Evolutionary conservation across 2,888 invertebrate species (phyloP), one percentile per base, ranked within the genome.

Genomic region (Stramonita haemastoma): DNA sequence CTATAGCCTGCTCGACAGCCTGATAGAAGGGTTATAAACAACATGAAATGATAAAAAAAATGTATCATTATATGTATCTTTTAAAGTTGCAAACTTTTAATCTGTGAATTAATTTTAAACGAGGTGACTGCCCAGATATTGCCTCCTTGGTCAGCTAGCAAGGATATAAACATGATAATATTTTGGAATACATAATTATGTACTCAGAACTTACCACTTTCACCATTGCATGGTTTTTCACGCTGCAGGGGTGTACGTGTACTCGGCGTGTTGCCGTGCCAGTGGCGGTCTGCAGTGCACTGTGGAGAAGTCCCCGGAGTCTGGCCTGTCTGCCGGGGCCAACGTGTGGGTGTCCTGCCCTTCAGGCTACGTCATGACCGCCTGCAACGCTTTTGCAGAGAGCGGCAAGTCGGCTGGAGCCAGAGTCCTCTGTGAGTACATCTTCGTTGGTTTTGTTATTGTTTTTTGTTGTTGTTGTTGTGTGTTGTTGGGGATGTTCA

Each of bases 201-300:
- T 60, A 60, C 73, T 29, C 4, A 73, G 73, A 13, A n/a, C n/a
- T 73, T 29, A 73, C 26, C 73, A 73, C 11, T 46, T 46, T 46
- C 8, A 5, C 13, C 73, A 29, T 1, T 29, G n/a, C 73, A 73
- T 11, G 29, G 11, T 73, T 73, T n/a, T 13, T 73, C 29, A n/a
- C 1, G 17, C 5, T 8, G 77, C 22, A 86, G 86, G 86, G 11
- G 86, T 60, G n/a, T 19, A 60, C 57, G 84, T 34, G 36, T 85
- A 66, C 84, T 26, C 89, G 13, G 83, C 89, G 19, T 89, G 89
- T 34, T 89, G 89, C 85, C 34, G 34, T 19, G 56, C 84, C 34
- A 66, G 56, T 13, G n/a, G 4, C 4, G 34, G 19, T 2, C 32
- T 89, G 6, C 22, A 56, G 19, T 89, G 89, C 32, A 26, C 0